Evolutionary conservation across 2,888 invertebrate species (phyloP), one percentile per base, ranked within the genome.

Genomic region (Lasioglossum morio): DNA sequence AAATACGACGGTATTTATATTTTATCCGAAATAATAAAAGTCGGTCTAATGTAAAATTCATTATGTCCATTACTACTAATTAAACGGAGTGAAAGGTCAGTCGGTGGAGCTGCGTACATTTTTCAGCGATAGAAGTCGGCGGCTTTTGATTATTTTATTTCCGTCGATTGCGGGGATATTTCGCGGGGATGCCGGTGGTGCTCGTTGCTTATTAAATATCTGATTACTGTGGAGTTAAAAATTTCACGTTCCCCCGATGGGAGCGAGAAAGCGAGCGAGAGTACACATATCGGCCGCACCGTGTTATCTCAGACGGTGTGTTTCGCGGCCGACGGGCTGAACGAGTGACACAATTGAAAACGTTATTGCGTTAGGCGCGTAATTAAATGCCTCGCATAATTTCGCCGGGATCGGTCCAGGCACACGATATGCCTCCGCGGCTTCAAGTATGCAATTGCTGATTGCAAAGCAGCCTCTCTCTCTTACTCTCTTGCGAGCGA

Each of bases 131-230:
- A 84, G 87, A 83, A 90, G 90, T 88, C 87, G 78, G 83, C 77
- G 74, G 84, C 87, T 90, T 87, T 91, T 90, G 87, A 91, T 90
- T 91, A 89, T 91, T 91, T 91, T 91, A 89, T 91, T 88, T 77
- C 70, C 70, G 72, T 30, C 77, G 81, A 90, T 84, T 85, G 85
- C 74, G 75, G 48, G 46, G 66, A 43, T 81, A 83, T 86, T 84
- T 81, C 82, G 74, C 70, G 66, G 34, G 37, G 23, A 10, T 40
- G 57, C 72, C 37, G 69, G 48, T 40, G 40, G 53, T 48, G 40
- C 69, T 74, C 63, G 75, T 40, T 60, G 74, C 57, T 48, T 74
- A 43, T 83, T 80, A 83, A 75, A 80, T 48, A 34, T 78, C 53
- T 34, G 79, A 81, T 87, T 77, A 80, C 57, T 46, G 37, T 72